Conservation (phyloP, 2,888 invertebrate species). For the Cremastinae sp. region DNA sequence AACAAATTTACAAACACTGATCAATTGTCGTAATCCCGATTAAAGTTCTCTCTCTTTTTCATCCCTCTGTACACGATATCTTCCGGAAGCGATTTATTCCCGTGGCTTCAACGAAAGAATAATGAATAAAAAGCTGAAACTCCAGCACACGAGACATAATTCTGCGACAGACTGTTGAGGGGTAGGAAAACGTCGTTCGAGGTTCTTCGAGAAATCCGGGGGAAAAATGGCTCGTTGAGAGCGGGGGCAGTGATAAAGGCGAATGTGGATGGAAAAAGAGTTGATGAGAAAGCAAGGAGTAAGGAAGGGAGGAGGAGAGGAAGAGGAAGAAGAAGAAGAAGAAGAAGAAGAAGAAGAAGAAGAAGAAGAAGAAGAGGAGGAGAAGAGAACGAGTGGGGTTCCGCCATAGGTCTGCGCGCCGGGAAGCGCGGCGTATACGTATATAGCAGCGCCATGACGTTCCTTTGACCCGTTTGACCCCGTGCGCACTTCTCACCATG, state of each 20-base stretch:
- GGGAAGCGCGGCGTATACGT: neutral
- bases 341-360: constrained; percentile 35
- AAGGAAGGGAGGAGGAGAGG: constrained; percentile 56
- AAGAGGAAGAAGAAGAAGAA: constrained; percentile 38
- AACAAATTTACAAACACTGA: no score
- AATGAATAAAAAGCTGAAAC: no score
- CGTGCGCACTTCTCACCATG: constrained; percentile 78
- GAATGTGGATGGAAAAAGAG: neutral
- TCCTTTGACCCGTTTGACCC: constrained; percentile 79
- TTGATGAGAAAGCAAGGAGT: constrained; percentile 39
- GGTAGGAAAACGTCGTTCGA: no score
- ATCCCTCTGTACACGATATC: no score
- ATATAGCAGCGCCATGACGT: constrained; percentile 76
- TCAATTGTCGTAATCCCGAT: no score
- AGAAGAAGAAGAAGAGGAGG: constrained; percentile 28
- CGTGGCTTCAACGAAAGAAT: no score
- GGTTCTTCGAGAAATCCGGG: constrained; percentile 14
- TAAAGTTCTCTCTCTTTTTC: no score
- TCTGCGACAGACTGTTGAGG: no score
- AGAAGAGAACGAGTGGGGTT: constrained; percentile 41
- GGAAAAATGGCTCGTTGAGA: neutral
- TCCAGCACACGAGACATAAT: no score
- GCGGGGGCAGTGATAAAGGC: no score
- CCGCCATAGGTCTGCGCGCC: constrained; percentile 69
- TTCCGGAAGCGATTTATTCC: no score